Evolutionary conservation across 2,888 invertebrate species (phyloP), one percentile per base, ranked within the genome.

Genomic region (Drosophila yooni): DNA sequence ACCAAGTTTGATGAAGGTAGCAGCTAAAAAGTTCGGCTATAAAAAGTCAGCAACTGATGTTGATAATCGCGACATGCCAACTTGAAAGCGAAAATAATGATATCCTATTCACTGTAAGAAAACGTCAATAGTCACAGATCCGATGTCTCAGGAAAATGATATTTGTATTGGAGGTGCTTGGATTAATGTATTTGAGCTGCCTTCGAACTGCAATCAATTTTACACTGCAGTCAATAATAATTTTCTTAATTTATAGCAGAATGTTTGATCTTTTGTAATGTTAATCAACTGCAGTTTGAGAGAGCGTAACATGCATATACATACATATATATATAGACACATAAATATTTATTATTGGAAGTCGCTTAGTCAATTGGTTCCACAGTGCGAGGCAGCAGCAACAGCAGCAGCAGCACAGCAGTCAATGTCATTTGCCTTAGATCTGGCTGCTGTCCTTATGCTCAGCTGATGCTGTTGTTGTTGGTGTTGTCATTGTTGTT

Each of bases 361-460:
- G 21, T 21, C 11, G 21, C 1, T 21, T 27, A 40, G 38, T 36
- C 18, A n/a, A 48, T 63, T 70, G 27, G 74, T 56, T 21, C 85
- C 88, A 83, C 88, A 70, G 88, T 83, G 73, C 88, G 53, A 25
- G 53, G 52, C 6, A 8, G 21, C 18, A 18, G 52, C 27, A 27
- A 1, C n/a, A 31, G 36, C 2, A 25, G 13, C 34, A 34, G 25
- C 25, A 25, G 25, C 27, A 38, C 31, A 48, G 53, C 81, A 70
- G 78, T 74, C 86, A 83, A 86, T 85, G 83, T 74, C 83, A 85
- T 86, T 83, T 83, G 88, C 69, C 58, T 62, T 63, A 27, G 48
- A n/a, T n/a, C 54, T 62, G 46, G 31, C 29, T 62, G 48, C 57
- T 71, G 57, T 61, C 61, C 56, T 36, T 25, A n/a, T 21, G 31